Evolutionary conservation across 2,113 vertebrate species (phyloP), one percentile per base, ranked within the genome.

Genomic region (Macquaria ambigua): DNA sequence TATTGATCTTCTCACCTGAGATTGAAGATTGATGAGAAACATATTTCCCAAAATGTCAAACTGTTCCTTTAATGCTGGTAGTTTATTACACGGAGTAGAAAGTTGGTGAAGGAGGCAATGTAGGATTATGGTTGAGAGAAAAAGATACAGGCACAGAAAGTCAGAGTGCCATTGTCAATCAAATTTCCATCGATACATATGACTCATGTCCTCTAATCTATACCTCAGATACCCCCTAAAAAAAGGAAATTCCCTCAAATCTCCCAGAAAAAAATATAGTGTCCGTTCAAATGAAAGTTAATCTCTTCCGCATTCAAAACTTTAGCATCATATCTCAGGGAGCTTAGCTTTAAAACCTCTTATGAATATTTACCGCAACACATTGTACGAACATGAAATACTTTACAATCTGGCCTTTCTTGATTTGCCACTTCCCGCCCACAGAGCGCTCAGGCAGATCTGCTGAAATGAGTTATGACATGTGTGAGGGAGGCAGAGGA

Each of bases 381-480:
- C 58, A 53, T 50, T 78, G 77, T 69, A 53, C 48, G 62, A 77
- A 75, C 66, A 74, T 77, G 31, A 79, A 72, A 83, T 71, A 37
- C 68, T 67, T 73, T 48, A 74, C 77, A 61, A 62, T 80, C 72
- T 23, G 41, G 25, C 69, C 34, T 37, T 53, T 31, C 71, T 68
- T 73, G 59, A 79, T 62, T 67, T 77, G 77, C 61, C 75, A 72
- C 82, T 59, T 81, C 68, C 81, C 72, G 12, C 87, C 90, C 59
- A 86, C 85, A 75, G 75, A 81, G 67, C 85, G 28, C 63, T 83
- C 87, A 39, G 8, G 74, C 83, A 56, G 67, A 86, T 87, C 77
- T 80, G 79, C 56, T 82, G 41, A 84, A 89, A 87, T 62, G 8
- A 73, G 72, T 83, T 63, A 4, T 87, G 90, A 81, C 84, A 81